A percentile compares a stretch with the other conserved stretches of the same genome.
Conservation (phyloP, 2,888 invertebrate genomes). For the Lepeophtheirus nordmannii region DNA sequence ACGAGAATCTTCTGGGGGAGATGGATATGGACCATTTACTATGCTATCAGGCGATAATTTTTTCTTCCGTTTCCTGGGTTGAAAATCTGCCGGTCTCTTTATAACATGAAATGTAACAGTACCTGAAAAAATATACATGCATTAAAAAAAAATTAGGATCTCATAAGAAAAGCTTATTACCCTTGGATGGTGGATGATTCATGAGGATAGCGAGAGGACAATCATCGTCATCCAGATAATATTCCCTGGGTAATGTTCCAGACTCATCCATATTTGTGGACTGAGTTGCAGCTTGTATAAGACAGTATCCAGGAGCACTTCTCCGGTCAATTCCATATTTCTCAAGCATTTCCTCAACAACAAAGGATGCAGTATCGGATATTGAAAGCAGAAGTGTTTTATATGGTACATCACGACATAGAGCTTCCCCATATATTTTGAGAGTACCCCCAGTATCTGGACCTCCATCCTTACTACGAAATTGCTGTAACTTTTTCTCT, state of each 20-base stretch:
- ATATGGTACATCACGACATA: slow-evolving; percentile 68
- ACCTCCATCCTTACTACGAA: slow-evolving; percentile 83
- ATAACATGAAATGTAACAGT: slow-evolving; percentile 95
- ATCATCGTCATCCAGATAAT: slow-evolving; percentile 89
- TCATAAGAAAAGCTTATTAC: slow-evolving; percentile 40
- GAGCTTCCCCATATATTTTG: slow-evolving; percentile 37
- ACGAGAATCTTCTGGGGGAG: slow-evolving; percentile 35
- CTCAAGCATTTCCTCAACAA: slow-evolving; percentile 86
- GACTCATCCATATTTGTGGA: neutral
- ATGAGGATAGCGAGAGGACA: slow-evolving; percentile 85
- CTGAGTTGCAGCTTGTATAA: slow-evolving; percentile 62
- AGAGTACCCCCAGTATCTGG: slow-evolving; percentile 81
- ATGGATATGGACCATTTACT: slow-evolving; percentile 37
- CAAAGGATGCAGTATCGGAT: slow-evolving; percentile 75
- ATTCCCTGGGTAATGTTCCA: slow-evolving; percentile 49
- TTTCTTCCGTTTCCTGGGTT: slow-evolving; percentile 76
- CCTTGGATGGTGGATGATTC: slow-evolving; percentile 68
- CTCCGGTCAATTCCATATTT: slow-evolving; percentile 86
- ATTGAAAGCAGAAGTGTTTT: slow-evolving; percentile 88
- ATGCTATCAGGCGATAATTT: slow-evolving; percentile 40
- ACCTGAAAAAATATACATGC: slow-evolving; percentile 43
- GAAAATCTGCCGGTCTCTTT: slow-evolving; percentile 74
- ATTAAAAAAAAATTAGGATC: neutral
- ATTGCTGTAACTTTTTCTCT: slow-evolving; percentile 87
- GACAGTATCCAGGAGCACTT: slow-evolving; percentile 77